Conservation (phyloP, 2,888 invertebrate species). For the Agrotis segetum region DNA sequence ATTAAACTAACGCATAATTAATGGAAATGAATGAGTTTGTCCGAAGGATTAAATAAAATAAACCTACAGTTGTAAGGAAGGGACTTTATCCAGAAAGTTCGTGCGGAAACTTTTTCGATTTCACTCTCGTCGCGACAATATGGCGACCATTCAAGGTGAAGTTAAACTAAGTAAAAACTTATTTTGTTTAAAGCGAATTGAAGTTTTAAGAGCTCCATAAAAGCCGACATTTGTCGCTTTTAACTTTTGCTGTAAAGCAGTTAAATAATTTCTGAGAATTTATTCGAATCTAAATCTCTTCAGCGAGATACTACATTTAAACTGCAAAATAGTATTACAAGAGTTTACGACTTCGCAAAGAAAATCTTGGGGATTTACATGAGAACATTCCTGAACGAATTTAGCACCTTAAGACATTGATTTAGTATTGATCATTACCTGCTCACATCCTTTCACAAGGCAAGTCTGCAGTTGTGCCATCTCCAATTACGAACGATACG, state of each 20-base stretch:
- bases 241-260: constrained; percentile 35
- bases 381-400: neutral
- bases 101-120: constrained; percentile 67
- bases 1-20: constrained; percentile 41
- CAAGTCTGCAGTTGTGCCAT: constrained; percentile 2
- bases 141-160: constrained; percentile 47
- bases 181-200: constrained; percentile 50
- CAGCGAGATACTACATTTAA: neutral
- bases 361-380: neutral
- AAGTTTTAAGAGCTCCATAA: constrained; percentile 48
- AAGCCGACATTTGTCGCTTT: constrained; percentile 26
- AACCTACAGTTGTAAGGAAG: constrained; percentile 48
- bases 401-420: neutral
- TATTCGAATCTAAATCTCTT: constrained; percentile 14
- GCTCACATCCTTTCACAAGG: neutral
- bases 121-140: constrained; percentile 58
- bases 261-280: constrained; percentile 7
- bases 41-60: constrained; percentile 18
- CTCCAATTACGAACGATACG: neutral
- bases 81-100: constrained; percentile 42
- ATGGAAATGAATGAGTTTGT: constrained; percentile 36
- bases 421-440: constrained; percentile 30
- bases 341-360: neutral
- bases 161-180: constrained; percentile 52
- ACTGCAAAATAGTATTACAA: neutral